These are phyloP conservation scores for Hemithea aestivaria DNA, from an alignment of 2,888 invertebrate genomes.

Conservation along the genomic window DNA sequence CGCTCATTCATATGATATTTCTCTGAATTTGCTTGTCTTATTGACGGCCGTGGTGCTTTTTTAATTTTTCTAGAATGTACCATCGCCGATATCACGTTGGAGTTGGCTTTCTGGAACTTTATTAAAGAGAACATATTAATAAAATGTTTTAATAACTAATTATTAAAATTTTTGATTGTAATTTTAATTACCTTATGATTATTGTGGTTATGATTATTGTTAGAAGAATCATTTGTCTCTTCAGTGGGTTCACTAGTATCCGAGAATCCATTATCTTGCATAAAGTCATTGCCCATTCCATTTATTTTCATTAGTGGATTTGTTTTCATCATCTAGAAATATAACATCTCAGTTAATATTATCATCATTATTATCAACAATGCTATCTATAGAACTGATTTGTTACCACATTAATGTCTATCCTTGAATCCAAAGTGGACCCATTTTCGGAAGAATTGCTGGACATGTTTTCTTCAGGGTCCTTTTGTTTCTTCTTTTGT, in stretches of 20 bases:
- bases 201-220: conserved; percentile 32
- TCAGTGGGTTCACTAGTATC: conserved; percentile 62
- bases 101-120: conserved; percentile 65
- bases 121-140: too few species aligned
- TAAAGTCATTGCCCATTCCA: conserved; percentile 50
- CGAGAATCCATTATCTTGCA: conserved; percentile 58
- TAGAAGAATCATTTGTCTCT: conserved; percentile 56
- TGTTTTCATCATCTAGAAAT: conserved; percentile 62
- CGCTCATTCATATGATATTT: conserved; percentile 43
- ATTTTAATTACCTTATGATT: conserved; percentile 12
- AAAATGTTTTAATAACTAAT: too few species aligned
- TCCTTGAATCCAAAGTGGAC: conserved; percentile 58
- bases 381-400: not conserved
- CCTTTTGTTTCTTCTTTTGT: conserved; percentile 76
- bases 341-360: conserved; percentile 13
- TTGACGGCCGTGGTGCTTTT: conserved; percentile 53
- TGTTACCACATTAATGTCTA: conserved; percentile 67
- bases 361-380: too few species aligned
- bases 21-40: conserved; percentile 51
- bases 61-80: conserved; percentile 60
- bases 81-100: conserved; percentile 64
- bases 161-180: not conserved
- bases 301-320: conserved; percentile 64
- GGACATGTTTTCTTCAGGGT: conserved; percentile 58
- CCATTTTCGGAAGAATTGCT: conserved; percentile 56